phyloP scores from a whole-genome alignment of 1,140 invertebrate species.

The Anastrepha obliqua region DNA sequence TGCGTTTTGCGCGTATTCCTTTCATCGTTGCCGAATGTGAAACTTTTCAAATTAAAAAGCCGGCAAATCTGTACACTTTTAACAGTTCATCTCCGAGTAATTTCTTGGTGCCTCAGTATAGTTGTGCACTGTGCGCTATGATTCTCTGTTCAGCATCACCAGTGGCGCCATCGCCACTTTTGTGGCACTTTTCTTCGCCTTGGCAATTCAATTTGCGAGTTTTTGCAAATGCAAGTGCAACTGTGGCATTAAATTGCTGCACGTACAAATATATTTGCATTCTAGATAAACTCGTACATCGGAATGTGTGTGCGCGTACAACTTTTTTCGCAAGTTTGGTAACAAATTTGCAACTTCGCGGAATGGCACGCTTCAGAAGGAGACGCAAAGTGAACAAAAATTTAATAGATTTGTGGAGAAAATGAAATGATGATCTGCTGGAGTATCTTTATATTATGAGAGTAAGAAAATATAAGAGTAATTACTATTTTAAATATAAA shows the following conservation, averaged over 20 bases:
- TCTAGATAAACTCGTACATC: background rate
- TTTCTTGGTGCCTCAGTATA: background rate
- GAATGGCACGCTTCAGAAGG: background rate
- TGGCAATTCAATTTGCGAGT: slow-evolving; percentile 38
- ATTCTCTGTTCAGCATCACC: background rate
- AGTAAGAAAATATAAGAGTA: too few relatives aligned
- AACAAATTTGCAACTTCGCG: slow-evolving; percentile 35
- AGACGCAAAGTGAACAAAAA: background rate
- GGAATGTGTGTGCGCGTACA: background rate
- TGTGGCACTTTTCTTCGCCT: slow-evolving; percentile 35
- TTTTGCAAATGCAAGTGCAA: slow-evolving; percentile 2
- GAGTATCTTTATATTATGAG: too few relatives aligned
- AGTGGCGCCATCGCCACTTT: background rate
- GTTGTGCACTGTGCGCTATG: background rate
- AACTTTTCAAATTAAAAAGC: slow-evolving; percentile 50
- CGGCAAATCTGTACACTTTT: slow-evolving; percentile 52
- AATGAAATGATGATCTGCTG: too few relatives aligned
- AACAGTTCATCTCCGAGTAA: slow-evolving; percentile 44
- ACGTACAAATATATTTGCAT: slow-evolving; percentile 32
- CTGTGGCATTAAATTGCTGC: slow-evolving; percentile 14
- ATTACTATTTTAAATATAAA: too few relatives aligned
- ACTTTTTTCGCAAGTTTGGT: slow-evolving; percentile 2
- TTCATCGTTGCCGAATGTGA: slow-evolving; percentile 29
- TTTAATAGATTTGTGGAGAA: slow-evolving; percentile 5
- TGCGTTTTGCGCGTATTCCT: background rate